Conservation (phyloP, 2,888 invertebrate genomes). For the Megamerina dolium region DNA sequence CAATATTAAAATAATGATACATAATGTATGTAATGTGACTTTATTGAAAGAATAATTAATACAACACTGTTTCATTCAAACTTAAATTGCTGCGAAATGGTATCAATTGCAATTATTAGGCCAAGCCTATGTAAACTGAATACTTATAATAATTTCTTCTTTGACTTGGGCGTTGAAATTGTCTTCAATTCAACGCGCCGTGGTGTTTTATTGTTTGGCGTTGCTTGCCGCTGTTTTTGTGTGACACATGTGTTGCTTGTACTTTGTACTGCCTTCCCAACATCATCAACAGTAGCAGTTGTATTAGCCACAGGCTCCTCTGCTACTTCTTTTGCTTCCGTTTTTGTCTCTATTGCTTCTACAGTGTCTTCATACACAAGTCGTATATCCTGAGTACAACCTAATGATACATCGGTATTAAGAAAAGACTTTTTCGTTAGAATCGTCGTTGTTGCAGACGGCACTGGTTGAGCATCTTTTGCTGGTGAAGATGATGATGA, state of each 20-base stretch:
- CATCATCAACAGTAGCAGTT: neutral
- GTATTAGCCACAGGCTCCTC: neutral
- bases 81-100: no score
- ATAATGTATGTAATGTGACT: no score
- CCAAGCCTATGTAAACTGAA: no score
- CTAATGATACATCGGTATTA: constrained; percentile 26
- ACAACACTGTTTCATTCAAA: no score
- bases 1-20: no score
- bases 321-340: neutral
- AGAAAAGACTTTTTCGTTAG: neutral
- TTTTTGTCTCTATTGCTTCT: constrained; percentile 24
- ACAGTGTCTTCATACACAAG: constrained; percentile 56
- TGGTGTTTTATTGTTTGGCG: constrained; percentile 53
- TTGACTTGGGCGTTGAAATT: constrained; percentile 69
- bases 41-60: no score
- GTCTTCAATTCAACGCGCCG: constrained; percentile 69
- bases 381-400: constrained; percentile 54
- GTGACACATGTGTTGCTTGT: constrained; percentile 13
- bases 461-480: neutral
- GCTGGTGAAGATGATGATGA: constrained; percentile 7
- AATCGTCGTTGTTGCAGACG: neutral
- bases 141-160: constrained; percentile 50
- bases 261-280: constrained; percentile 5
- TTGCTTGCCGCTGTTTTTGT: constrained; percentile 27
- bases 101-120: no score